Evolutionary conservation across 2,888 invertebrate species (phyloP), one percentile per base, ranked within the genome.

Genomic region (Ichneumoninae sp.): DNA sequence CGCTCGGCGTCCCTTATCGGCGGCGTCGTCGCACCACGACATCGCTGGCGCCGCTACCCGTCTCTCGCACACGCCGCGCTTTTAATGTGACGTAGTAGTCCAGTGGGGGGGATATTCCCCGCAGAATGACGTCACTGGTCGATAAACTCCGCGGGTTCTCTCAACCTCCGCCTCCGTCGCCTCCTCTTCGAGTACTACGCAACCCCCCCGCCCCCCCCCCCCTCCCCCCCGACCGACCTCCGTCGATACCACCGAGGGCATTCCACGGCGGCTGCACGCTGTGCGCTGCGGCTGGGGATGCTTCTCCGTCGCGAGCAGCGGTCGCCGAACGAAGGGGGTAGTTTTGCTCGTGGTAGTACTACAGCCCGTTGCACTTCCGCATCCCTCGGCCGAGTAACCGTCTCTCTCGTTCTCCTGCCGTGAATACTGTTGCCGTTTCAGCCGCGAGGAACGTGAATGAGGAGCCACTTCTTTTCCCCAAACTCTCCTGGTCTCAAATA

Each of bases 21-120:
- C 60, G 68, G 47, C 70, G 77, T 60, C 73, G 69, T 66, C 82
- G 52, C 70, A 71, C 54, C 70, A 66, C 54, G 77, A 68, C 69
- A 69, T 83, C 71, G 66, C 57, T 78, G 77, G 75, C 76, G 85
- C 81, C 83, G 83, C 84, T 69, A 54, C 16, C 60, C 78, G 50
- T 80, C 73, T 80, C 87, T 89, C 91, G 88, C 87, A 89, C 89
- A 84, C 85, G 86, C 88, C 85, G 87, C 87, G 85, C 89, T 84
- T 86, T 88, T 85, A 89, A 88, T 89, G 91, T 92, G 92, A 92
- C 92, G 92, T 92, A 92, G 92, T 92, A 92, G 91, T 88, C 87
- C 88, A 89, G 92, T 89, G 90, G 90, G 75, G 57, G 71, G 76
- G 83, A 89, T 88, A 88, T 68, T 81, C 44, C 73, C 79, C 76